These are phyloP conservation scores for Cossypha dichroa DNA, from an alignment of 2,797 vertebrate genomes.

Conservation along the genomic window DNA sequence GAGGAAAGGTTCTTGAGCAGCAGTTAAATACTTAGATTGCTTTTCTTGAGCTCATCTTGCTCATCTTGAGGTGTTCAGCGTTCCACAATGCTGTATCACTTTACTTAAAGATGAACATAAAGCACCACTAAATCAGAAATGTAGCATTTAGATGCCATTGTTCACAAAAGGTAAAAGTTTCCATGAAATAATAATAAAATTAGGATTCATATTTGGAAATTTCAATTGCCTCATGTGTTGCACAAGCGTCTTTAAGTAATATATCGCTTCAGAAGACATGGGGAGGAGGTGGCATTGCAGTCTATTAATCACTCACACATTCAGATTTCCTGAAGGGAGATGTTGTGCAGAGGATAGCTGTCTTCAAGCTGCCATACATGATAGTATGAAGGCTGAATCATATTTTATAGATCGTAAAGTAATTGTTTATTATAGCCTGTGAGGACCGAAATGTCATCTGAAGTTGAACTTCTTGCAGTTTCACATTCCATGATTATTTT, in stretches of 20 bases:
- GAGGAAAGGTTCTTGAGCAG: background rate
- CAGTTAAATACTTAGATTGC: background rate
- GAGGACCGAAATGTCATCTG: background rate
- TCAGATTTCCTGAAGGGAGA: background rate
- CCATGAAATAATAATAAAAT: background rate
- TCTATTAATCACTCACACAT: background rate
- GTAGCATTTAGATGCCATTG: background rate
- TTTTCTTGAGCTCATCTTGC: background rate
- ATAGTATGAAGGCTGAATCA: background rate
- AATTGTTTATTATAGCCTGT: background rate
- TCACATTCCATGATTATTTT: background rate
- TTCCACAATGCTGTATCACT: background rate
- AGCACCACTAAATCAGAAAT: background rate
- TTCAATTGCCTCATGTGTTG: background rate
- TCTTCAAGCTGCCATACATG: background rate
- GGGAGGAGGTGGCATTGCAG: accelerated
- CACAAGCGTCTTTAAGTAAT: background rate
- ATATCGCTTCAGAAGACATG: background rate
- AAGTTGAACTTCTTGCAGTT: background rate
- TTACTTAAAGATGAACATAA: background rate
- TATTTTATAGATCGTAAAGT: background rate
- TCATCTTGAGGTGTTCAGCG: accelerated
- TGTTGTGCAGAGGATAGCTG: background rate
- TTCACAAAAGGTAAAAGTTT: background rate
- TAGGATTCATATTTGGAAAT: background rate